Evolutionary conservation across 2,888 invertebrate genomes (phyloP).

Genomic region (Epinotia demarniana): DNA sequence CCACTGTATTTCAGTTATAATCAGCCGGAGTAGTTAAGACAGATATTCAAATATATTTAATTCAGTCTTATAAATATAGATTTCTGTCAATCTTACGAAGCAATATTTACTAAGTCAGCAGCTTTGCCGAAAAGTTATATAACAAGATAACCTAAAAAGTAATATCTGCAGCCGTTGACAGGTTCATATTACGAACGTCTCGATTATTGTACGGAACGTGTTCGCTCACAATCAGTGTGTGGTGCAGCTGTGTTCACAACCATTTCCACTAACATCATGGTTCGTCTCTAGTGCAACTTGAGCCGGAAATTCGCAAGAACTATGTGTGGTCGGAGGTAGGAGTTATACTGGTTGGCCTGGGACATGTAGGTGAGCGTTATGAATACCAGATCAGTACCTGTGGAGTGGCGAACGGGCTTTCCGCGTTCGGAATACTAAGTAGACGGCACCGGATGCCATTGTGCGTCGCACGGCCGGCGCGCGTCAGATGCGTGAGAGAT

Average conservation of each 20-base stretch:
- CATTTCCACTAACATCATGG: background rate
- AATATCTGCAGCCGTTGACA: background rate
- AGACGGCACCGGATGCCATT: constrained; percentile 63
- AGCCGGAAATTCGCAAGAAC: background rate
- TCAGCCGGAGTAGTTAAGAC: background rate
- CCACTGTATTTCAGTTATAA: background rate
- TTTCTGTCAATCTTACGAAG: background rate
- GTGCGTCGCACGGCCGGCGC: constrained; percentile 40
- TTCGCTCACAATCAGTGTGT: background rate
- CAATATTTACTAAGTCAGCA: background rate
- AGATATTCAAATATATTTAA: no score
- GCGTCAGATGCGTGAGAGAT: constrained; percentile 4
- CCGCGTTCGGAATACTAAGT: constrained; percentile 69
- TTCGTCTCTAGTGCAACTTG: background rate
- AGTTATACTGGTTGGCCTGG: background rate
- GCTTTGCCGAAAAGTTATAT: background rate
- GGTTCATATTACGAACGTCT: background rate
- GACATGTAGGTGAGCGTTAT: background rate
- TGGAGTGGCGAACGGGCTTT: constrained; percentile 53
- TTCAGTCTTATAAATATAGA: no score
- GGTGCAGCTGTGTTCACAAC: background rate
- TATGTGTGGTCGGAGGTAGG: background rate
- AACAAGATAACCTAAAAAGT: background rate
- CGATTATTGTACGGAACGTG: constrained; percentile 1
- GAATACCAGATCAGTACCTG: constrained; percentile 55